A percentile compares a stretch with the other conserved stretches of the same genome.
phyloP scores from a whole-genome alignment of 2,888 invertebrate genomes.

The Eristalinus sepulchralis region DNA sequence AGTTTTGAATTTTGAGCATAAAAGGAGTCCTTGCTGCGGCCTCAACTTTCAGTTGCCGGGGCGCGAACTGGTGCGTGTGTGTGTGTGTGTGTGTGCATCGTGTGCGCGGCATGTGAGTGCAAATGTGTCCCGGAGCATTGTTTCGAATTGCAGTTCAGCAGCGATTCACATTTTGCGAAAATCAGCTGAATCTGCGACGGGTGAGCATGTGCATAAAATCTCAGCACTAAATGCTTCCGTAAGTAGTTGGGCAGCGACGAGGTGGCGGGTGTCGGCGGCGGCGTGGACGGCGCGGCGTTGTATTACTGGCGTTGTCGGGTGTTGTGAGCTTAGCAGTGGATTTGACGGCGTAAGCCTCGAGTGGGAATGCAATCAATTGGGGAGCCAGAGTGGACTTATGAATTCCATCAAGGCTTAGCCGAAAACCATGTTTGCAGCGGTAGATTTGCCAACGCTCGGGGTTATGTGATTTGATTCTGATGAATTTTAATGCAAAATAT shows the following conservation, averaged over 20 bases:
- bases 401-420: not conserved
- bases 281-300: not conserved
- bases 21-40: not conserved
- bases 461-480: no score
- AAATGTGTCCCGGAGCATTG: conserved; percentile 21
- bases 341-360: not conserved
- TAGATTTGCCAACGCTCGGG: no score
- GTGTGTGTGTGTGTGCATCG: not conserved
- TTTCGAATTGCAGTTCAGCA: conserved; percentile 39
- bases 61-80: not conserved
- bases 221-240: not conserved
- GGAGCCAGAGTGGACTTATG: not conserved
- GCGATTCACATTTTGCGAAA: conserved; percentile 40
- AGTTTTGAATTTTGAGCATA: conserved; percentile 29
- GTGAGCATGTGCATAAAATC: not conserved
- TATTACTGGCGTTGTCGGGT: not conserved
- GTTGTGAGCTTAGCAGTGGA: not conserved
- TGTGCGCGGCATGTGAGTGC: not conserved
- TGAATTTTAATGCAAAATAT: no score
- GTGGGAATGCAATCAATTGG: not conserved
- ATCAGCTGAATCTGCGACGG: not conserved
- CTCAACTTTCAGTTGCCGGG: not conserved
- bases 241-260: not conserved
- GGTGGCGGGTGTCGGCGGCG: not conserved
- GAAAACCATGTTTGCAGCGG: not conserved